Evolutionary conservation across 2,888 invertebrate genomes (phyloP).

Genomic region (Craniophora ligustri): DNA sequence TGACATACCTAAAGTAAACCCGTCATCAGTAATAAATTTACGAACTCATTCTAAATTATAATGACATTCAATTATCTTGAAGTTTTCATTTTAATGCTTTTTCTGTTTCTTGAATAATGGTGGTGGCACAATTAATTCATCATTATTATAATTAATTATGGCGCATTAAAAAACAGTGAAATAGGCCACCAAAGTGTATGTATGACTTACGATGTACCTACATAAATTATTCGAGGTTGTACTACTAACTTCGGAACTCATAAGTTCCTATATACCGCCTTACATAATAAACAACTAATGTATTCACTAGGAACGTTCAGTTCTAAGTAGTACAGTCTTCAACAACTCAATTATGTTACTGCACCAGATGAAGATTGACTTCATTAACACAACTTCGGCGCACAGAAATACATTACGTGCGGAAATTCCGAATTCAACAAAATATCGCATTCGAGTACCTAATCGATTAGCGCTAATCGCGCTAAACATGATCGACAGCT

Average conservation of each 20-base stretch:
- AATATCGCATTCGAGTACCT: conserved; percentile 5
- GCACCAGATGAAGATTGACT: conserved; percentile 1
- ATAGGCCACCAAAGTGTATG: too few relatives aligned
- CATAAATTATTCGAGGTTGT: background rate
- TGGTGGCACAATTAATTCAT: too few relatives aligned
- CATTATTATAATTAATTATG: too few relatives aligned
- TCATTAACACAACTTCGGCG: conserved; percentile 1
- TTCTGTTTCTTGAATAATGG: too few relatives aligned
- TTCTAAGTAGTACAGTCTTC: background rate
- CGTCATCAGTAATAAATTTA: too few relatives aligned
- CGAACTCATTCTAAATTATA: too few relatives aligned
- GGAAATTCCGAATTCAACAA: conserved; percentile 9
- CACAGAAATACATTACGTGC: conserved; percentile 4
- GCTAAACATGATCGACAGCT: conserved; percentile 13
- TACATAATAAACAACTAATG: conserved; percentile 4
- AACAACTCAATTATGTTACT: background rate
- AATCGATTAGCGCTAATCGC: conserved; percentile 14
- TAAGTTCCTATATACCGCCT: background rate
- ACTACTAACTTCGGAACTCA: conserved; percentile 2
- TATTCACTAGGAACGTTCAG: background rate
- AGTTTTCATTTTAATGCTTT: too few relatives aligned
- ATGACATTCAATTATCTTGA: too few relatives aligned
- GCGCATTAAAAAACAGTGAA: too few relatives aligned
- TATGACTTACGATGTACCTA: background rate
- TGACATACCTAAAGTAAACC: too few relatives aligned